Percentiles rank a stretch among this genome's conserved stretches.
Evolutionary conservation across 2,888 invertebrate species (phyloP).

Genomic region (Hypselothyrea guttata): DNA sequence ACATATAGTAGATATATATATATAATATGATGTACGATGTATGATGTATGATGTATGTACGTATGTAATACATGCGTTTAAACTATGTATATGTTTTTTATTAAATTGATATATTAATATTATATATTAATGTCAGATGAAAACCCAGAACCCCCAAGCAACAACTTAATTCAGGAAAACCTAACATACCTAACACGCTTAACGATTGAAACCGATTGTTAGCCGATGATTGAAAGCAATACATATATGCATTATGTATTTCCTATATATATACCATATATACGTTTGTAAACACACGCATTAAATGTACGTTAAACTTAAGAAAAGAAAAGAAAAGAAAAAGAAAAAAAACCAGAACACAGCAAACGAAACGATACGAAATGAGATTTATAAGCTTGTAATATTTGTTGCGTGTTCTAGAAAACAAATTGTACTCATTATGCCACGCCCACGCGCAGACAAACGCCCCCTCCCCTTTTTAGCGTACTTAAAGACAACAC

Average conservation of each 20-base stretch:
- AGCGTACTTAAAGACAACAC: constrained; percentile 65
- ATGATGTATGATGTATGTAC: constrained; percentile 25
- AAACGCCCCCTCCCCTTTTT: no score
- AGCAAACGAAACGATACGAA: constrained; percentile 20
- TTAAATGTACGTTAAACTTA: constrained; percentile 41
- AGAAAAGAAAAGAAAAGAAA: constrained; percentile 47
- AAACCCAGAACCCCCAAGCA: no score
- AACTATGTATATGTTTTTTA: constrained; percentile 28
- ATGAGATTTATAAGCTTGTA: constrained; percentile 53
- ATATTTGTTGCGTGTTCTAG: constrained; percentile 34
- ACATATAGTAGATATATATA: constrained; percentile 22
- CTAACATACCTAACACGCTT: constrained; percentile 41
- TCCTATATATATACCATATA: constrained; percentile 39
- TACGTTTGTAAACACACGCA: constrained; percentile 27
- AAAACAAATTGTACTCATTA: constrained; percentile 28
- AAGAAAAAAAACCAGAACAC: constrained; percentile 7
- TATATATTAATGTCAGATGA: constrained; percentile 70
- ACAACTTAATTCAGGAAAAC: constrained; percentile 53
- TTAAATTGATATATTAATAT: constrained; percentile 66
- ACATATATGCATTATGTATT: constrained; percentile 37
- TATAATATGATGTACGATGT: constrained; percentile 16
- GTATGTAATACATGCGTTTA: constrained; percentile 59
- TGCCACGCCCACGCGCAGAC: constrained; percentile 27
- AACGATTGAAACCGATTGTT: constrained; percentile 11
- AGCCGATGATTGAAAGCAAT: constrained; percentile 42